Base-by-base conservation (phyloP, 2,113 vertebrate genomes). In the Elaphurus davidianus region DNA sequence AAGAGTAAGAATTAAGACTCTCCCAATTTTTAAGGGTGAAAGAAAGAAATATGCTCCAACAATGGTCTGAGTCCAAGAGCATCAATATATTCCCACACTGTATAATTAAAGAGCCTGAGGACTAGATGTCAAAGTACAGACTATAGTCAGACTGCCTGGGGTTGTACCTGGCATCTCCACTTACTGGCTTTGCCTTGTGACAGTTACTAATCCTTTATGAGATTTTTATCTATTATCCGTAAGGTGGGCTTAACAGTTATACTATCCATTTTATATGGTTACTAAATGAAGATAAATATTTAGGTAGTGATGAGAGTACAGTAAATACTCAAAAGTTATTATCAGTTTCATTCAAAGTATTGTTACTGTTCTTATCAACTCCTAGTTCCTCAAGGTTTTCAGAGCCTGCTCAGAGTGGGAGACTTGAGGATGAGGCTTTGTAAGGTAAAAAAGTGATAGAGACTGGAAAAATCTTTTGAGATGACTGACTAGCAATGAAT, bases 41-140 rank as follows among this genome's bases (percentile, higher is more conserved):
- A 43, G n/a, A 93, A 91, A 91, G n/a, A 93, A 91, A 91, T 47
- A 90, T 3, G 2, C 2, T 95, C 16, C 62, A 92, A 97, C 89
- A 81, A 33, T 83, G 27, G 28, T 90, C 7, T n/a, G 62, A n/a
- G 47, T n/a, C 33, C 11, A 93, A 52, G 12, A 83, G 25, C 28
- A 76, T 45, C 25, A 71, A 17, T 19, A n/a, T 89, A 43, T 83
- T 76, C 28, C 15, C 27, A n/a, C 15, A 50, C 1, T 12, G 0
- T 43, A 4, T 78, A 87, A 59, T 64, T 57, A 45, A 86, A 90
- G 6, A 25, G 8, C 25, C n/a, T 59, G 7, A 28, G n/a, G n/a
- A 81, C 12, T 11, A n/a, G 27, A 84, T 12, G 28, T 27, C 67
- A 14, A 47, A 74, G 19, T 15, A 47, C 11, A 19, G 11, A 14